A percentile compares a stretch with the other conserved stretches of the same genome.
These are phyloP conservation scores for Xanthia togata DNA, from an alignment of 2,888 invertebrate genomes.

Conservation along the genomic window DNA sequence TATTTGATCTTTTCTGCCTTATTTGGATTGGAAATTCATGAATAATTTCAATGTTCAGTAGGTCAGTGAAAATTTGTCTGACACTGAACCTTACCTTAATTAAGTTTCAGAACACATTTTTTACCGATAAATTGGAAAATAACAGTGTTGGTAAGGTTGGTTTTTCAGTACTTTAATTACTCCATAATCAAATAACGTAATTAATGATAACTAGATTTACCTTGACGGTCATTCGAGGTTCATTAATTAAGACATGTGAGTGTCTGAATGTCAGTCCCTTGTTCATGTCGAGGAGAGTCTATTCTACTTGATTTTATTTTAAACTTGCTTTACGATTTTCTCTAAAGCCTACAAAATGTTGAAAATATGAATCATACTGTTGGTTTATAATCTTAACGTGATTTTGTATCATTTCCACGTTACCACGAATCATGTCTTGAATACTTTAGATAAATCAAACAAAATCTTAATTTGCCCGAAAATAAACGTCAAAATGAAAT, in stretches of 20 bases:
- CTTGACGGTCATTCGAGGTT: slow-evolving; percentile 29
- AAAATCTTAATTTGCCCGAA: slow-evolving; percentile 28
- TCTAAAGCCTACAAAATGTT: background rate
- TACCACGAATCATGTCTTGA: background rate
- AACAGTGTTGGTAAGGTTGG: background rate
- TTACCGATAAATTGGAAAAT: slow-evolving; percentile 18
- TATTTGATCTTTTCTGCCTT: background rate
- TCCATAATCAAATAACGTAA: slow-evolving; percentile 20
- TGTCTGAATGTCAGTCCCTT: slow-evolving; percentile 10
- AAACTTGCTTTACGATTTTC: background rate
- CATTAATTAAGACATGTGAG: slow-evolving; percentile 20
- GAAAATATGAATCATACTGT: background rate
- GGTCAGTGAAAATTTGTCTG: background rate
- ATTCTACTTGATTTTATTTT: background rate
- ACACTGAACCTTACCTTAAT: background rate
- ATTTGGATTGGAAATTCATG: background rate
- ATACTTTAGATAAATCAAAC: background rate
- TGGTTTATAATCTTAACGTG: background rate
- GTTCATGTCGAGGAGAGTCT: background rate
- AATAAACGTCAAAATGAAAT: slow-evolving; percentile 25
- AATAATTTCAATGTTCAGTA: background rate
- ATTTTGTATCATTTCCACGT: background rate
- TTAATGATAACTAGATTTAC: slow-evolving; percentile 35
- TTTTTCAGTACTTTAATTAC: slow-evolving; percentile 25
- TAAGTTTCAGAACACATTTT: slow-evolving; percentile 7